Evolutionary conservation across 1,140 invertebrate genomes (phyloP).

Genomic region (Charaxes varanes): DNA sequence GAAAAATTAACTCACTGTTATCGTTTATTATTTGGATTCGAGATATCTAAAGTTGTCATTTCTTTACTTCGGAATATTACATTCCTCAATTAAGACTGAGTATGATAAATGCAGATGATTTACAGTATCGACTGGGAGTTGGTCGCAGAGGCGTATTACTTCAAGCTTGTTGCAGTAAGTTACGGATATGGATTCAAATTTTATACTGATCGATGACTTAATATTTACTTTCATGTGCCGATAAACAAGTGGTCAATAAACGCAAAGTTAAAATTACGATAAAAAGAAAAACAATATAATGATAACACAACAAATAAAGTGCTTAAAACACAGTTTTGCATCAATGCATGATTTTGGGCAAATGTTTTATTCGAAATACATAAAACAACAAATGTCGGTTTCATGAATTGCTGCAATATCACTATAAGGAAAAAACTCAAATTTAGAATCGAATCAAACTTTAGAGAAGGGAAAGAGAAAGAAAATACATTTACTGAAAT

Average conservation of each 20-base stretch:
- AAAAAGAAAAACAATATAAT: constrained; percentile 29
- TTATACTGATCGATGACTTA: constrained; percentile 27
- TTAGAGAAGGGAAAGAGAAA: constrained; percentile 27
- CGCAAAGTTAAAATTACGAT: constrained; percentile 33
- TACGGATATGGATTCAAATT: constrained; percentile 16
- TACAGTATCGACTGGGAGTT: constrained; percentile 25
- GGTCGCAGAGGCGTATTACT: constrained; percentile 53
- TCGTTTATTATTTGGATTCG: constrained; percentile 25
- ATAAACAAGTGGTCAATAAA: constrained; percentile 64
- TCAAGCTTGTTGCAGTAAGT: constrained; percentile 12
- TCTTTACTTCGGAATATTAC: constrained; percentile 14
- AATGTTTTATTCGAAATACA: not conserved
- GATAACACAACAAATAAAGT: constrained; percentile 43
- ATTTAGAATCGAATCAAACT: constrained; percentile 6
- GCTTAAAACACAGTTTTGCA: constrained; percentile 45
- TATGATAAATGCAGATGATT: constrained; percentile 32
- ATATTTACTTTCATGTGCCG: constrained; percentile 68
- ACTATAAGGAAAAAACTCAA: constrained; percentile 10
- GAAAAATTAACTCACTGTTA: too few relatives aligned
- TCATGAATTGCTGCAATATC: constrained; percentile 38
- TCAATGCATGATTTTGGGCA: constrained; percentile 33
- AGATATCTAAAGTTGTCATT: constrained; percentile 25
- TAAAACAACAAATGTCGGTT: constrained; percentile 5
- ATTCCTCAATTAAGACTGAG: constrained; percentile 68
- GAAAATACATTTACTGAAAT: constrained; percentile 26